Evolutionary conservation across 2,888 invertebrate genomes (phyloP).

Genomic region (Stratiomys singularior): DNA sequence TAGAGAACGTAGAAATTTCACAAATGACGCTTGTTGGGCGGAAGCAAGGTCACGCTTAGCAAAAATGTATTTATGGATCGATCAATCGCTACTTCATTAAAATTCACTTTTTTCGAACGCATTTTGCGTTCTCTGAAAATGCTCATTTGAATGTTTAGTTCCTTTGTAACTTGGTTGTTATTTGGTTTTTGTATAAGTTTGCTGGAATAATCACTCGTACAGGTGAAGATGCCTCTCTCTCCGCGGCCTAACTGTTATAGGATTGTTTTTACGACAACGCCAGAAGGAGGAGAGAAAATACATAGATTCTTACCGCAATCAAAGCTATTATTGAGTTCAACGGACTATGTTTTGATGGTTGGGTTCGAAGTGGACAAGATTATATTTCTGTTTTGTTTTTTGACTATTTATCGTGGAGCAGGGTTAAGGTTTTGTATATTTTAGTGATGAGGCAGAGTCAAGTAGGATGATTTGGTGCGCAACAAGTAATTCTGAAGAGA

Average conservation of each 20-base stretch:
- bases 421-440: too few relatives aligned
- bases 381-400: background rate
- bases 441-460: too few relatives aligned
- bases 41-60: conserved; percentile 31
- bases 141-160: conserved; percentile 8
- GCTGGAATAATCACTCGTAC: conserved; percentile 13
- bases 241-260: conserved; percentile 33
- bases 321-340: conserved; percentile 1
- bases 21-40: background rate
- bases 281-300: background rate
- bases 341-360: conserved; percentile 9
- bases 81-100: conserved; percentile 4
- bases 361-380: background rate
- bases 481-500: too few relatives aligned
- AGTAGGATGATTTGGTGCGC: too few relatives aligned
- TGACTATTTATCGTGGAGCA: background rate
- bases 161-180: background rate
- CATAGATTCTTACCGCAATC: background rate
- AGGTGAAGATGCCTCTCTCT: conserved; percentile 11
- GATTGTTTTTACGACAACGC: background rate
- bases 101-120: background rate
- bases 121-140: conserved; percentile 20
- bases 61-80: conserved; percentile 27
- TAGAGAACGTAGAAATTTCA: too few relatives aligned
- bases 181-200: background rate